Base-by-base conservation (phyloP, 2,113 vertebrate species). In the Dasyurus viverrinus region DNA sequence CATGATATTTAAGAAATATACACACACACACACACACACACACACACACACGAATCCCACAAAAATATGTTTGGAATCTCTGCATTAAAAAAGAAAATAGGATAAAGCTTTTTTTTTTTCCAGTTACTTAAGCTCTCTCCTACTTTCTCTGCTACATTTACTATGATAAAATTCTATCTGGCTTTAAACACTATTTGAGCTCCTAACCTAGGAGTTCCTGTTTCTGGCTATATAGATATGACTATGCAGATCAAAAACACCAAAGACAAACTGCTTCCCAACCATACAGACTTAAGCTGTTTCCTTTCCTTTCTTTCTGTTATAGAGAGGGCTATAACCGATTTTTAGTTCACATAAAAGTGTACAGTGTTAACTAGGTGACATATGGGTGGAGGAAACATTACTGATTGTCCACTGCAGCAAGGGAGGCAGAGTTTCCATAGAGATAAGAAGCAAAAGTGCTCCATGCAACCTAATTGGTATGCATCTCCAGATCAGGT, bases 401-500 rank as follows among this genome's bases (percentile, higher is more conserved):
- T 98, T 98, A 97, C 98, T 98, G 98, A 98, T 98, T 98, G 99
- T 99, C 99, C 99, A 98, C 98, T 98, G 98, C 98, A 98, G 98
- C 97, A 97, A 92, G 97, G 98, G 97, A 98, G 98, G 98, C 98
- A 89, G 98, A 98, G 99, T 99, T 99, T 99, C 99, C 99, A 99
- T 99, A 98, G 99, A 98, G 98, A 99, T 99, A 98, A 99, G 99
- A 99, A 99, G 98, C 98, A 98, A 98, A 98, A 99, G 99, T 98
- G 98, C 98, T 98, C 98, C 96, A 98, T 96, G 99, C 98, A 98
- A 97, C 98, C 99, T 99, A 99, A 99, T 99, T 99, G 99, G 99
- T 99, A 99, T 99, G 99, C 99, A 98, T 99, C 99, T 99, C 98
- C 98, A 98, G 99, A 98, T 98, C 99, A 99, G 98, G 99, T 98